Conservation (phyloP, 1,140 invertebrate species). For the Philopotamus ludificatus region DNA sequence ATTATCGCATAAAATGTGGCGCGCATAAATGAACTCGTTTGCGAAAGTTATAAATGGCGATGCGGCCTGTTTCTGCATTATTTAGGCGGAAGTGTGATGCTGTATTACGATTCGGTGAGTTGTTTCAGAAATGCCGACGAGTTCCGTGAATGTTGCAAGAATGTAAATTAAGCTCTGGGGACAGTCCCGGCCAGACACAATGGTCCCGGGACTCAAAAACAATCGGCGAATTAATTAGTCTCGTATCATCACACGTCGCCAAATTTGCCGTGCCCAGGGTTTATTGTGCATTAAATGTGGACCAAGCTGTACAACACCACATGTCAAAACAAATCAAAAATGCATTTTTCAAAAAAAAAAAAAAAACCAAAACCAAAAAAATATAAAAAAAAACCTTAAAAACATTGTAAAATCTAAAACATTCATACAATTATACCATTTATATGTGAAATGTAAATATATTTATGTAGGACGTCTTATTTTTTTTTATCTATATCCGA, state of each 20-base stretch:
- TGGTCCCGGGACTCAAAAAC: slow-evolving; percentile 11
- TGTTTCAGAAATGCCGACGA: neutral
- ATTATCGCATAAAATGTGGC: too few relatives aligned
- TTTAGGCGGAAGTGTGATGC: too few relatives aligned
- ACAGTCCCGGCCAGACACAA: slow-evolving; percentile 10
- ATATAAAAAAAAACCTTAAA: too few relatives aligned
- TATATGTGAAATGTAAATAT: too few relatives aligned
- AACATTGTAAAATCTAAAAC: too few relatives aligned
- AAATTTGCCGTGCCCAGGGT: slow-evolving; percentile 18
- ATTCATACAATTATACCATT: too few relatives aligned
- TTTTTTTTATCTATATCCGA: neutral
- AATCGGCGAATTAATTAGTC: slow-evolving; percentile 26
- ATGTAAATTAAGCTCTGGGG: slow-evolving; percentile 17
- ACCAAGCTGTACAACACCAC: neutral
- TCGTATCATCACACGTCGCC: slow-evolving; percentile 13
- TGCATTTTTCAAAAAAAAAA: too few relatives aligned
- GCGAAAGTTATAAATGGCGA: too few relatives aligned
- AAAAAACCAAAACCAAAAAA: too few relatives aligned
- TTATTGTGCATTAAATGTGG: slow-evolving; percentile 18
- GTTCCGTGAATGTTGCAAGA: slow-evolving; percentile 4
- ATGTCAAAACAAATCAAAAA: too few relatives aligned
- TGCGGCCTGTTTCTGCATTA: too few relatives aligned
- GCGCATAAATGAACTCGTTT: too few relatives aligned
- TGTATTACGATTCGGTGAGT: neutral
- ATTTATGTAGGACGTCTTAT: neutral